Conservation (phyloP, 35 echinoderm and acorn worm species). For the Heliocidaris erythrogramma region DNA sequence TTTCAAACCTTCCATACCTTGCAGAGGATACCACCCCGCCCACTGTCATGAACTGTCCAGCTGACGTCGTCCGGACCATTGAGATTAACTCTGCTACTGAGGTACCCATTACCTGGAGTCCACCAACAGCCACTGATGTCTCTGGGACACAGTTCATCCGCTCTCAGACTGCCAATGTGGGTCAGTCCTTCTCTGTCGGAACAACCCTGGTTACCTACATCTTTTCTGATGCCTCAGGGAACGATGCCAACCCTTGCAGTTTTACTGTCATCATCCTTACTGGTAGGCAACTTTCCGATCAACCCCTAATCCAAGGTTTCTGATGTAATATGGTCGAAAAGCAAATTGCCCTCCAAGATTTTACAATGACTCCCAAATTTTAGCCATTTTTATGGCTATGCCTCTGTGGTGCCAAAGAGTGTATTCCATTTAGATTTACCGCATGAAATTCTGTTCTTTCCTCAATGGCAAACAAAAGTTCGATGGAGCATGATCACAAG, state of each 20-base stretch:
- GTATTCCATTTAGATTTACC: no score
- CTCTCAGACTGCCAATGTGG: not conserved
- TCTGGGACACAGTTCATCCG: slow-evolving; percentile 15
- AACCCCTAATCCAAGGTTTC: no score
- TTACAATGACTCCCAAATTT: no score
- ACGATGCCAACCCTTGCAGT: slow-evolving; percentile 24
- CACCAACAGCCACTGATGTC: slow-evolving; percentile 54
- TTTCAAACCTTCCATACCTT: not conserved
- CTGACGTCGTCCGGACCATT: not conserved
- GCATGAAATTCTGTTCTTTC: no score
- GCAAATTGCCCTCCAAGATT: no score
- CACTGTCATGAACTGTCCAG: slow-evolving; percentile 50
- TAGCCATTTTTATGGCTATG: no score
- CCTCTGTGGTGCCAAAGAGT: no score
- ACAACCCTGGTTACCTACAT: slow-evolving; percentile 64
- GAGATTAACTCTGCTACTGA: not conserved
- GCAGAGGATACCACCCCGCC: slow-evolving; percentile 67
- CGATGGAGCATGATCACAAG: no score
- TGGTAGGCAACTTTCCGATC: not conserved
- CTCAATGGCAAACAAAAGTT: no score
- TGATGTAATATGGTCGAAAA: no score
- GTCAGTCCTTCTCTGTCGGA: slow-evolving; percentile 46
- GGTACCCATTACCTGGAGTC: slow-evolving; percentile 31
- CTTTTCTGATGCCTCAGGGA: slow-evolving; percentile 58
- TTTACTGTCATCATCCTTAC: slow-evolving; percentile 51